phyloP scores from a whole-genome alignment of 2,888 invertebrate genomes.

The Orthosia gracilis region DNA sequence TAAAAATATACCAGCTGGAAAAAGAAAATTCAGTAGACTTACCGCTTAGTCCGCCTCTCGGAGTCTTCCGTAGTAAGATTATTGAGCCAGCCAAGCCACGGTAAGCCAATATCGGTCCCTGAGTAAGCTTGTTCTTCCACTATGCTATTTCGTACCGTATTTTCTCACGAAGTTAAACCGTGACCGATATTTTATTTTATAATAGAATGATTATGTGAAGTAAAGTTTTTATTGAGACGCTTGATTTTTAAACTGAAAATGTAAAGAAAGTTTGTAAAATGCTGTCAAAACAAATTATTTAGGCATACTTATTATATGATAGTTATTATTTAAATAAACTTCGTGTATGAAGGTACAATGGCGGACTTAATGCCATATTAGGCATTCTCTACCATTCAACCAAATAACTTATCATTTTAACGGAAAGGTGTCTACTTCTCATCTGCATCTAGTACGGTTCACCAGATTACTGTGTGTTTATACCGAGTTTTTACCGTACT shows the following conservation, averaged over 20 bases:
- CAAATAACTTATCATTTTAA: too few relatives aligned
- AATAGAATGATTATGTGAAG: conserved; percentile 1
- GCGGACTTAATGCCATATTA: too few relatives aligned
- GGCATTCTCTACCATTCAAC: too few relatives aligned
- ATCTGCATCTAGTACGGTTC: too few relatives aligned
- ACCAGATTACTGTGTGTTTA: too few relatives aligned
- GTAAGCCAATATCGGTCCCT: conserved; percentile 63
- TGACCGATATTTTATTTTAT: conserved; percentile 35
- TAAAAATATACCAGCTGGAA: not conserved
- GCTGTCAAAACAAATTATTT: too few relatives aligned
- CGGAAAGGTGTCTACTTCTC: too few relatives aligned
- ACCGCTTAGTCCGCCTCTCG: conserved; percentile 32
- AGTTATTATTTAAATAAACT: too few relatives aligned
- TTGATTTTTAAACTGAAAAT: not conserved
- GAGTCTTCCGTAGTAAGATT: conserved; percentile 54
- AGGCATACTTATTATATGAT: too few relatives aligned
- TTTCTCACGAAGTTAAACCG: conserved; percentile 34
- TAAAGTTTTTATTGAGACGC: not conserved
- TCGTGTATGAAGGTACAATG: too few relatives aligned
- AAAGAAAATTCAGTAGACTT: conserved; percentile 40
- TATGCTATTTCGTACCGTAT: conserved; percentile 40
- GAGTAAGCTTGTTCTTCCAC: conserved; percentile 51
- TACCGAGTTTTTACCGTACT: too few relatives aligned
- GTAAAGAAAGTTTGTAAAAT: not conserved
- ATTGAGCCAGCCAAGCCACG: conserved; percentile 48